These are phyloP conservation scores for Limnodromus scolopaceus DNA, from an alignment of 2,797 vertebrate species.

Conservation along the genomic window DNA sequence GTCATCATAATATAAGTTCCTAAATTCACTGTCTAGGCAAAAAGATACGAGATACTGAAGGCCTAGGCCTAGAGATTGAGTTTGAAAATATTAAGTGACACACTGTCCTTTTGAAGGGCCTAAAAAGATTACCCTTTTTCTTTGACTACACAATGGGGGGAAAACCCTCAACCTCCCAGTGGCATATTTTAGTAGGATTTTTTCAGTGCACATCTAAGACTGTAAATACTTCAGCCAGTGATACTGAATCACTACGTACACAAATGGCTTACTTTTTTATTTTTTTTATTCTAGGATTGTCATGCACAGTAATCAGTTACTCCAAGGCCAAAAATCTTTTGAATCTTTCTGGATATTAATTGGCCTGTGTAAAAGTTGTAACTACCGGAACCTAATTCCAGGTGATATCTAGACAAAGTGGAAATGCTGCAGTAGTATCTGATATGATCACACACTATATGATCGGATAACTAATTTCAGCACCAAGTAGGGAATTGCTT, in stretches of 20 bases:
- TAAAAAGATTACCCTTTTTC: not conserved
- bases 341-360: not conserved
- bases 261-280: not conserved
- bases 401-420: not conserved
- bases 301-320: not conserved
- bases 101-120: not conserved
- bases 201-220: not conserved
- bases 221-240: not conserved
- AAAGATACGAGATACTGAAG: not conserved
- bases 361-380: not conserved
- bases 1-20: not conserved
- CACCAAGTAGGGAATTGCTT: not conserved
- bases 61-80: not conserved
- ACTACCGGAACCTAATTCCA: not conserved
- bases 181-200: not conserved
- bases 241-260: not conserved
- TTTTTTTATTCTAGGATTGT: not conserved
- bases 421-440: not conserved
- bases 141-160: not conserved
- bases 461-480: not conserved
- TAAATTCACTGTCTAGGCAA: not conserved
- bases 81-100: not conserved
- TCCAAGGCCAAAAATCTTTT: not conserved
- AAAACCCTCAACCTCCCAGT: not conserved
- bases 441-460: too few relatives aligned